Base-by-base conservation (phyloP, 2,113 vertebrate genomes). In the Microtus oregoni region DNA sequence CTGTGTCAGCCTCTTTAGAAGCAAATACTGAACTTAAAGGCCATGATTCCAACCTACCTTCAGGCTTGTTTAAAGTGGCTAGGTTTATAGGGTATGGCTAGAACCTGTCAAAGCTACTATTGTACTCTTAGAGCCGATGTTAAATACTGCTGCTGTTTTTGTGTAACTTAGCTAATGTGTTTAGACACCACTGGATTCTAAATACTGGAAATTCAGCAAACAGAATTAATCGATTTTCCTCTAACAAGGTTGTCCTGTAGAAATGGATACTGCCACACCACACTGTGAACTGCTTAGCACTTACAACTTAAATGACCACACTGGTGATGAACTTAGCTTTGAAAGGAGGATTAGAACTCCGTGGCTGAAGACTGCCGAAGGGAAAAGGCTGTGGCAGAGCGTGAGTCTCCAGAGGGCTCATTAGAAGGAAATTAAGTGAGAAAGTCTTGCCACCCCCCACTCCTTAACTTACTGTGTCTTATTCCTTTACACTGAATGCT, bases 151-250 rank as follows among this genome's bases (percentile, higher is more conserved):
- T 50, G 13, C 68, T 95, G 63, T 88, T 97, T 73, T 87, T 89
- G 15, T 92, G 88, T 94, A 90, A 96, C 88, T 65, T 89, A 19
- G 65, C 81, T 94, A 95, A 86, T 86, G 83, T 50, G 30, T 95
- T 97, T 96, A 93, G 97, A 86, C 3, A 19, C 94, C 83, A 63
- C 76, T 52, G 61, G 63, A 13, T 5, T 90, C 76, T 90, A 92
- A 88, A 85, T 73, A 68, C 72, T 83, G 81, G 65, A 89, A 97
- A 91, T 83, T 73, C 55, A 76, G 44, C 82, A 94, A 78, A 76
- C 28, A 14, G 86, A 95, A 89, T 95, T 78, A 89, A 96, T 96
- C 24, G 55, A 79, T 89, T 91, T 96, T 91, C 77, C 89, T 96
- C 55, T 89, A 91, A 94, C 72, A 55, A 70, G n/a, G 65, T 63